phyloP scores from a whole-genome alignment of 2,888 invertebrate genomes.

The Bombylius major region DNA sequence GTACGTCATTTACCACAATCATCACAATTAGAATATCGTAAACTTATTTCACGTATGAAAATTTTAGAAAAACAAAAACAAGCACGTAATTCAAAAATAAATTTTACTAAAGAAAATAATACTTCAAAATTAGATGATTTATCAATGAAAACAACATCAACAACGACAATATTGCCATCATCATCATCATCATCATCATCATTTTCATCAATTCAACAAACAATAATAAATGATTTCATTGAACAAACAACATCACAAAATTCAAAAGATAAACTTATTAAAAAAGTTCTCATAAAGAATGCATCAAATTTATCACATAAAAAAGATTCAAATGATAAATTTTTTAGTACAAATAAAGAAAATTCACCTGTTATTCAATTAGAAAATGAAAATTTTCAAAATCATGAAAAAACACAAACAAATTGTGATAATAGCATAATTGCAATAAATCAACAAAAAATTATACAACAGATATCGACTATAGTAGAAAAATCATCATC shows the following conservation, averaged over 20 bases:
- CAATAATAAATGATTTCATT: not conserved
- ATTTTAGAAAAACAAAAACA: slow-evolving; percentile 28
- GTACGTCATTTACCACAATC: slow-evolving; percentile 33
- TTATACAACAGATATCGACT: no score
- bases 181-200: not conserved
- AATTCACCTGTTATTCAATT: no score
- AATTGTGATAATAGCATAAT: no score
- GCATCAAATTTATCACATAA: not conserved
- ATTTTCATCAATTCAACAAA: not conserved
- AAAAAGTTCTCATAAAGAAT: slow-evolving; percentile 13
- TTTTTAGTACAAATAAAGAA: no score
- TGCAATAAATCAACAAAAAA: no score
- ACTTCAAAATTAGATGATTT: slow-evolving; percentile 2
- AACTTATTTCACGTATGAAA: slow-evolving; percentile 32
- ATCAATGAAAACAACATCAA: not conserved
- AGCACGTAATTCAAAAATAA: slow-evolving; percentile 7
- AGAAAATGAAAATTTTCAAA: no score
- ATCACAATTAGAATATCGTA: slow-evolving; percentile 33
- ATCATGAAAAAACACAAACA: no score
- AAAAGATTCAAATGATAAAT: no score
- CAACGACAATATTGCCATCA: not conserved
- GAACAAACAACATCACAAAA: not conserved
- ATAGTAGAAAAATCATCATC: no score
- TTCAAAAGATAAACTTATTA: slow-evolving; percentile 3
- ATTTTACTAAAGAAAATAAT: slow-evolving; percentile 2